Base-by-base conservation (phyloP, 1,140 invertebrate species). In the Psix sp. region DNA sequence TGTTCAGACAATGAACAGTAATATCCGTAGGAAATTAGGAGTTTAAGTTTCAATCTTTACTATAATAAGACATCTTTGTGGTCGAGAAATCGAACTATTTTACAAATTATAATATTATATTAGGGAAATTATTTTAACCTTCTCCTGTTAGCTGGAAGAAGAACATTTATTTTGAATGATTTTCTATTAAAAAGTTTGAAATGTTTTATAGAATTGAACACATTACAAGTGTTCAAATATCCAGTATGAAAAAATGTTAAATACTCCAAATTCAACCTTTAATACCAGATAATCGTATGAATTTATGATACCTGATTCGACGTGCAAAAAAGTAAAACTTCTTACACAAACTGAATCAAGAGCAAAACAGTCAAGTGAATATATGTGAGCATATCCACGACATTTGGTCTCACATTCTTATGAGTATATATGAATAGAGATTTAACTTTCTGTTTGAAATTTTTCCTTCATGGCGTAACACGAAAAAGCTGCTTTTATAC, bases 401-500 rank as follows among this genome's bases (percentile, higher is more conserved):
- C 59, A 63, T 38, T 18, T 52, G 17, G 20, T 56, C 51, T 49
- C 51, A 57, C 35, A 63, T 15, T 48, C 14, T 7, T 43, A 14
- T 33, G 17, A 24, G 46, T 56, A 42, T 42, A 56, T 42, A 62
- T 49, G 39, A 59, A 38, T 21, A 48, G 33, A 38, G 54, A 48
- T 62, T 71, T 62, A 71, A 62, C 48, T 62, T 56, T 62, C 49
- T 20, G 48, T 7, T 11, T 42, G 11, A 71, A 71, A 56, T 71
- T 62, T 56, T 26, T 17, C 11, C 38, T 51, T 43, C 11, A 17
- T 38, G 38, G 26, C 31, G 46, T 54, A 49, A 63, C 54, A 63
- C 21, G 51, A 18, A 40, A 71, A 62, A 73, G 59, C 57, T 73
- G 52, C 59, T 63, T 56, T 71, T 60, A 60, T 54, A 62, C 42